Evolutionary conservation across 30 jellyfish, hydroid and myxozoan species (phyloP).

Genomic region (Haliclystus octoradiatus): DNA sequence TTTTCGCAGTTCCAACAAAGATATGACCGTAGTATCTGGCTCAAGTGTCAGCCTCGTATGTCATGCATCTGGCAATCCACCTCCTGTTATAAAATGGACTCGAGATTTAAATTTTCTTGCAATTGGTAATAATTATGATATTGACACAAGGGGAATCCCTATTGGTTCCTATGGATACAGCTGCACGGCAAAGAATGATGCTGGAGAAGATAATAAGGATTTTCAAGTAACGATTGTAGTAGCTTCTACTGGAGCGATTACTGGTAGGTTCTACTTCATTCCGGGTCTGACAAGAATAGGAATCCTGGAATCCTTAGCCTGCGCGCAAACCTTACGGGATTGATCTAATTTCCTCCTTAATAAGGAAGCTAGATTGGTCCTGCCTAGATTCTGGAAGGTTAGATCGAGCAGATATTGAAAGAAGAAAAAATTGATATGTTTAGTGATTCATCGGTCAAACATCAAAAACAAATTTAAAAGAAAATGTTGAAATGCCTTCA

Average conservation of each 20-base stretch:
- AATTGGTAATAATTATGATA: neutral
- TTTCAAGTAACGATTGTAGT: neutral
- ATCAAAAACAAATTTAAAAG: too few species aligned
- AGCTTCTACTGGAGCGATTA: neutral
- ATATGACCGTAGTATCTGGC: neutral
- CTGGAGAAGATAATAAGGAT: neutral
- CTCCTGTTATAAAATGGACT: neutral
- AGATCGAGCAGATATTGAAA: too few species aligned
- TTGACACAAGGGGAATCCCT: slow-evolving; percentile 7
- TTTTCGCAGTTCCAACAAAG: neutral
- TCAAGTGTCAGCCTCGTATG: neutral
- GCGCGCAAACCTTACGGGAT: too few species aligned
- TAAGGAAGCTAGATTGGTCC: too few species aligned
- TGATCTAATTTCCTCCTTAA: too few species aligned
- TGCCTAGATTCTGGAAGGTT: too few species aligned
- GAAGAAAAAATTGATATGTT: too few species aligned
- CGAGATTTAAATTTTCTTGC: neutral
- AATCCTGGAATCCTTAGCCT: too few species aligned
- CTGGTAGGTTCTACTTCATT: too few species aligned
- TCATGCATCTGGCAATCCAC: slow-evolving; percentile 8
- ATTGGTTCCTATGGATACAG: slow-evolving; percentile 8
- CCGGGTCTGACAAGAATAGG: too few species aligned
- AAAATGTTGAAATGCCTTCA: too few species aligned
- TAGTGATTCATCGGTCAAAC: too few species aligned
- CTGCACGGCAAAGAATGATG: slow-evolving; percentile 6